A percentile compares a stretch with the other conserved stretches of the same genome.
Evolutionary conservation across 1,140 invertebrate species (phyloP).

Genomic region (Atta cephalotes): DNA sequence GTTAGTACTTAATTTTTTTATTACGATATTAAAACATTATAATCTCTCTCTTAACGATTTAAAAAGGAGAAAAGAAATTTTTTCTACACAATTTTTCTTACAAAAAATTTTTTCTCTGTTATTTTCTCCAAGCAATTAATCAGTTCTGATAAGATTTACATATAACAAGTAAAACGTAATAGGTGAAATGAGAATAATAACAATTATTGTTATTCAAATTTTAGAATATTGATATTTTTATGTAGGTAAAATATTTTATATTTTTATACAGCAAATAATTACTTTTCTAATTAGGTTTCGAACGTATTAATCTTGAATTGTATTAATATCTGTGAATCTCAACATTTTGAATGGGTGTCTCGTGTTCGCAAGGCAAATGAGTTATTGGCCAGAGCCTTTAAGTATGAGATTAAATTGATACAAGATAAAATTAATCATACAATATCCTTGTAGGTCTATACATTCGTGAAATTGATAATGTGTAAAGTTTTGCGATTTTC

Average conservation of each 20-base stretch:
- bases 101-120: neutral
- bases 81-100: neutral
- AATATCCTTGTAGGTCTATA: too few relatives aligned
- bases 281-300: neutral
- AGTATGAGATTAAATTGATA: neutral
- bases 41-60: neutral
- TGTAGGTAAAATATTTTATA: conserved; percentile 4
- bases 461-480: too few relatives aligned
- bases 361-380: neutral
- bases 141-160: neutral
- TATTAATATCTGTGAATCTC: neutral
- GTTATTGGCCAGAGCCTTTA: neutral
- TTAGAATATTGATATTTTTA: neutral
- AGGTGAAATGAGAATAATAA: neutral
- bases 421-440: neutral
- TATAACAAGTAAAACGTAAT: neutral
- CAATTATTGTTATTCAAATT: neutral
- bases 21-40: neutral
- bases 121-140: neutral
- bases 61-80: neutral
- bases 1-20: neutral
- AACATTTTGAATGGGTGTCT: too few relatives aligned
- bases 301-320: neutral
- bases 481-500: neutral
- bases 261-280: neutral